Conservation (phyloP, 2,113 vertebrate genomes). For the Orientallactaga bullata region DNA sequence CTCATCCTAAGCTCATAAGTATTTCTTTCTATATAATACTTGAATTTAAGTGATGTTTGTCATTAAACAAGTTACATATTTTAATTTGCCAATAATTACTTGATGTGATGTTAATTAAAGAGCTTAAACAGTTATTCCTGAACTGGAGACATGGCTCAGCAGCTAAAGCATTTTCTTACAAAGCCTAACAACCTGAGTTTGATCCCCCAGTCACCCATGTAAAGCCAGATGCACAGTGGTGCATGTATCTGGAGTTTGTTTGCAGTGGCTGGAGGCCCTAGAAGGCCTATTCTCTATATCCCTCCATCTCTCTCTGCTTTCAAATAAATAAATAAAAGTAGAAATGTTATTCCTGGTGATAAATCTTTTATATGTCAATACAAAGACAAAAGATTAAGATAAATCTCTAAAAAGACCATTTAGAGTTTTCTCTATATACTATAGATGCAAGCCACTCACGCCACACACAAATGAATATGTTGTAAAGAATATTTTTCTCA, state of each 20-base stretch:
- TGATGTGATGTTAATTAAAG: not conserved
- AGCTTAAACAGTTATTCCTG: not conserved
- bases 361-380: not conserved
- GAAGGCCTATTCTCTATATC: too few species aligned
- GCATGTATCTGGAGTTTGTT: too few species aligned
- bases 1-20: not conserved
- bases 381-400: not conserved
- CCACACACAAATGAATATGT: not conserved
- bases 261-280: too few species aligned
- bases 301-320: not conserved
- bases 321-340: too few species aligned
- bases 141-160: too few species aligned
- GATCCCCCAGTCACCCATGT: too few species aligned
- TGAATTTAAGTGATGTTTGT: not conserved
- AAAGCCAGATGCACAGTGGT: too few species aligned
- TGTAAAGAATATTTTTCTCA: not conserved
- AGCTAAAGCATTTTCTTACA: too few species aligned
- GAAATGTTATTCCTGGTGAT: not conserved
- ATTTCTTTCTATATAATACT: not conserved
- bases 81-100: slow-evolving; percentile 8
- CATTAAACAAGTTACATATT: slow-evolving; percentile 1
- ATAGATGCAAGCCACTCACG: not conserved
- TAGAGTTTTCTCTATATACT: not conserved
- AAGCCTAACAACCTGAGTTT: too few species aligned
- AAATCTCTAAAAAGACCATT: not conserved